Evolutionary conservation across 2,888 invertebrate genomes (phyloP).

Genomic region (Drosophila tanythrix): DNA sequence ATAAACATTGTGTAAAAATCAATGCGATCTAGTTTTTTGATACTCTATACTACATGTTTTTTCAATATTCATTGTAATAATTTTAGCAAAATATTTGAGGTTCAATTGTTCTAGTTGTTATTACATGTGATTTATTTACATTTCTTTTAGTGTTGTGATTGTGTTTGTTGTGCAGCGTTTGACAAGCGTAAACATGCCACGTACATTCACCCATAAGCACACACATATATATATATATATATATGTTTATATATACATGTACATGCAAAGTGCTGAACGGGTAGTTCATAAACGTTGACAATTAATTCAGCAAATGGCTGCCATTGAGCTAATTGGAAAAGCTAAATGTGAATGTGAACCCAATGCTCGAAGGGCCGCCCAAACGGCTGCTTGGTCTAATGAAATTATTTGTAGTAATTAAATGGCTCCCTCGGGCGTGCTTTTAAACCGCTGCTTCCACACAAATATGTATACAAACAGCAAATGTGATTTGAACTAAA

Average conservation of each 20-base stretch:
- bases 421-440: slow-evolving; percentile 62
- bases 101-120: slow-evolving; percentile 12
- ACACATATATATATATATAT: neutral
- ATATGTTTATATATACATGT: slow-evolving; percentile 3
- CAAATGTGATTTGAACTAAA: slow-evolving; percentile 3
- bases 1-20: slow-evolving; percentile 25
- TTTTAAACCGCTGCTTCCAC: slow-evolving; percentile 38
- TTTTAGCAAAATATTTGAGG: slow-evolving; percentile 43
- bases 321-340: slow-evolving; percentile 77
- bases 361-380: slow-evolving; percentile 43
- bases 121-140: slow-evolving; percentile 36
- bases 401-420: slow-evolving; percentile 74
- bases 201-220: neutral
- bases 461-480: slow-evolving; percentile 1
- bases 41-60: slow-evolving; percentile 4
- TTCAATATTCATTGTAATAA: slow-evolving; percentile 19
- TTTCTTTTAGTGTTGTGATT: slow-evolving; percentile 36
- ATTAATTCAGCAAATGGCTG: slow-evolving; percentile 72
- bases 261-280: slow-evolving; percentile 15
- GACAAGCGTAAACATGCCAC: slow-evolving; percentile 40
- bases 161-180: slow-evolving; percentile 31
- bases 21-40: slow-evolving; percentile 12
- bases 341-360: slow-evolving; percentile 68
- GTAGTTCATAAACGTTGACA: slow-evolving; percentile 79
- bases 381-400: slow-evolving; percentile 53